Evolutionary conservation across 2,113 vertebrate genomes (phyloP), one percentile per base, ranked within the genome.

Genomic region (Rhagologus leucostigma): DNA sequence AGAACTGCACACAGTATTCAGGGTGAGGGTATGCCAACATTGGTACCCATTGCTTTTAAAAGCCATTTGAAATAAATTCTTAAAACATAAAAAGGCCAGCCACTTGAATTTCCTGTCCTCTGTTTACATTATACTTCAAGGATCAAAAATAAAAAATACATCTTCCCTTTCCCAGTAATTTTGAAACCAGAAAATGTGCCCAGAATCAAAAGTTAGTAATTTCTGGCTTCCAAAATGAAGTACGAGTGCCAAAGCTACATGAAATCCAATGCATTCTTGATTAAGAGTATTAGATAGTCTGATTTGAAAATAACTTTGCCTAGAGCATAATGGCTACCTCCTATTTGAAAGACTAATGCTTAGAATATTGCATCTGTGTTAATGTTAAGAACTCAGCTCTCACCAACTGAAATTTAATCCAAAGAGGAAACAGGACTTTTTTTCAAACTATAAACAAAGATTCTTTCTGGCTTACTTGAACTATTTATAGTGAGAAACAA

Each of bases 401-500:
- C 78, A 77, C 6, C 29, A 80, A 77, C 1, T 73, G 71, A 94
- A 82, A 93, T 83, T 76, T 55, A 97, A 94, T 74, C 33, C 67
- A 76, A 50, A 57, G 13, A 32, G 65, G 63, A 91, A 91, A 83
- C 16, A 47, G 27, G 14, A 46, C 19, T 26, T 60, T 75, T 89
- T 83, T 65, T 59, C 1, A 2, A 90, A 73, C 59, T 55, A 85
- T 26, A 93, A 82, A 91, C 78, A 93, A 79, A 87, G 21, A 19
- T 80, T 84, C 30, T 39, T 90, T 92, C 81, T 90, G 33, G 80
- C 68, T 76, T 53, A 63, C 35, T 89, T 46, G 35, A 82, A 69
- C 93, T 93, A 95, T 96, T 95, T 94, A 87, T 77, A 93, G 90
- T 41, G 69, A 59, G 75, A 75, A 93, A 69, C 9, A 24, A 95